Base-by-base conservation (phyloP, 2,888 invertebrate genomes). In the Germaria angustata region DNA sequence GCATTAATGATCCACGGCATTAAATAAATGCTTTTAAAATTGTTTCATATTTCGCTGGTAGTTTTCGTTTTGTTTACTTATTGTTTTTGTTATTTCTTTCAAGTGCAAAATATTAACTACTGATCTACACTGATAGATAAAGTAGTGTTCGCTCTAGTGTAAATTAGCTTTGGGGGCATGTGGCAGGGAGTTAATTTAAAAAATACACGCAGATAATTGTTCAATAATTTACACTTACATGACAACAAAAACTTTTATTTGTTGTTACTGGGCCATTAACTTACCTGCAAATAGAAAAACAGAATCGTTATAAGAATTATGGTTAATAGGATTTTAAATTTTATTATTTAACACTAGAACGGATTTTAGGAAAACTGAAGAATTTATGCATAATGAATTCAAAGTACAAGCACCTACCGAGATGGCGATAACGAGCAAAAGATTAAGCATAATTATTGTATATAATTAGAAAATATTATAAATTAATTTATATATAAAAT, bases 191-290 rank as follows among this genome's bases (percentile, higher is more conserved):
- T 22, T 73, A 1, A 53, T 34, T 73, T 46, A 17, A 36, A 15
- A 34, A 51, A 9, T 20, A 24, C 24, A 55, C 2, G 9, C 55
- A 53, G 8, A 32, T 41, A 75, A 65, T 46, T 65, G 22, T 55
- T 55, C 61, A 55, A 57, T 65, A 65, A 44, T 57, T 46, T 46
- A 55, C 2, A 65, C 36, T 57, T 49, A 44, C 65, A 36, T 66
- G 36, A 53, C 17, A 63, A 53, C 17, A 63, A 20, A 20, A 5
- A 17, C 6, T 28, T 36, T 17, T 46, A 13, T 34, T 41, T n/a
- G 2, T 3, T 8, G n/a, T 8, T 17, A 11, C 32, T 6, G 17
- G 11, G 5, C 9, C 32, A 39, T 49, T 28, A 17, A 46, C 59
- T 36, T 71, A 71, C 57, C 59, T 71, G 34, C 15, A 51, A 51